phyloP scores from a whole-genome alignment of 1,140 invertebrate species.

The Drosophila littoralis region DNA sequence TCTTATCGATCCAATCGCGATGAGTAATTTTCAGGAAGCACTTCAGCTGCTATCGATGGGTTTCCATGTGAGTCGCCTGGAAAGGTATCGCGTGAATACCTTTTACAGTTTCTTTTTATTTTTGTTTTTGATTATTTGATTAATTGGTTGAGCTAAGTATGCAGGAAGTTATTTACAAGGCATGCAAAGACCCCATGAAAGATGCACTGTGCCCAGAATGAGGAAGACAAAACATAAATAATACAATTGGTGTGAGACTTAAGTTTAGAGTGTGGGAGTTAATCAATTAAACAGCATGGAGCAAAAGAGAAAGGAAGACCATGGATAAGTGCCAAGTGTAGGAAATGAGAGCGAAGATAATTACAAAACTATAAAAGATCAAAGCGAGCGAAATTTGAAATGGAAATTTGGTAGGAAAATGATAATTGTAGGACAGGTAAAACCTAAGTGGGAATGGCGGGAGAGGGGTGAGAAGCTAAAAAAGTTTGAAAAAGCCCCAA shows the following conservation, averaged over 20 bases:
- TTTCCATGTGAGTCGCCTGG: slow-evolving; percentile 4
- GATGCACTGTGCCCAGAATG: slow-evolving; percentile 29
- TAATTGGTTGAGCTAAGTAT: slow-evolving; percentile 65
- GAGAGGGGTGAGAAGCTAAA: neutral
- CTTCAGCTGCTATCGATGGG: slow-evolving; percentile 47
- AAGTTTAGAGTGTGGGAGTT: slow-evolving; percentile 27
- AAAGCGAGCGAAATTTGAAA: slow-evolving; percentile 10
- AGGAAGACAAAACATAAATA: slow-evolving; percentile 12
- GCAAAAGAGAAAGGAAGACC: slow-evolving; percentile 24
- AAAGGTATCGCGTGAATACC: slow-evolving; percentile 62
- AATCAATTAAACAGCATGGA: slow-evolving; percentile 41
- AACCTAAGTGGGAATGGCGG: neutral
- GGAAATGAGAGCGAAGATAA: slow-evolving; percentile 24
- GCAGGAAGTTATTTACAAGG: slow-evolving; percentile 66
- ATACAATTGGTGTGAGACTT: slow-evolving; percentile 10
- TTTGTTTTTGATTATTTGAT: slow-evolving; percentile 53
- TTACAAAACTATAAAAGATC: slow-evolving; percentile 17
- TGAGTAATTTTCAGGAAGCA: slow-evolving; percentile 66
- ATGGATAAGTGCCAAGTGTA: slow-evolving; percentile 3
- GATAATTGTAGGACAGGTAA: neutral
- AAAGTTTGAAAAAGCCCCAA: neutral
- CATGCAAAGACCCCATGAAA: slow-evolving; percentile 29
- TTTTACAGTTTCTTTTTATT: slow-evolving; percentile 47
- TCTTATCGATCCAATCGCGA: slow-evolving; percentile 39
- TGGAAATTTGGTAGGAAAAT: neutral